These are phyloP conservation scores for Silurus aristotelis DNA, from an alignment of 2,797 vertebrate species.

Conservation along the genomic window DNA sequence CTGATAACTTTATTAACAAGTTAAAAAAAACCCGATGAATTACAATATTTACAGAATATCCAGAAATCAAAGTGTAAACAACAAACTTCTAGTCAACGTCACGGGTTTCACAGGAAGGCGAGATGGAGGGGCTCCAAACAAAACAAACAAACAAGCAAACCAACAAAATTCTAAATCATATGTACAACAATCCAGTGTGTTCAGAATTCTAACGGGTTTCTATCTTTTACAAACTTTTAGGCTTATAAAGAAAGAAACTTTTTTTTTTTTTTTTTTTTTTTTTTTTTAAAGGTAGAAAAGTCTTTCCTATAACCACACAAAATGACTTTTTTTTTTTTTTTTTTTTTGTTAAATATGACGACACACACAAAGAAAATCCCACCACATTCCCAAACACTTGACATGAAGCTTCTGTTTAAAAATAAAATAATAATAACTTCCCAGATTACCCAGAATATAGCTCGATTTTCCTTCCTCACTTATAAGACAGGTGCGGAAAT, in stretches of 20 bases:
- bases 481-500: constrained; percentile 58
- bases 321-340: constrained; percentile 62
- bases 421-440: neutral
- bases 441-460: constrained; percentile 55
- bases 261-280: constrained; percentile 42
- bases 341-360: constrained; percentile 60
- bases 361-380: constrained; percentile 68
- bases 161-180: constrained; percentile 73
- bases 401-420: constrained; percentile 61
- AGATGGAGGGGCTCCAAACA: constrained; percentile 73
- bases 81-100: constrained; percentile 86
- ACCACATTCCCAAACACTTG: constrained; percentile 77
- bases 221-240: constrained; percentile 66
- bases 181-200: constrained; percentile 86
- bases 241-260: constrained; percentile 60
- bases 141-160: constrained; percentile 67
- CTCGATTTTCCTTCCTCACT: constrained; percentile 57
- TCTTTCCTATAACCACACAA: constrained; percentile 66
- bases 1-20: constrained; percentile 99
- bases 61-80: constrained; percentile 94
- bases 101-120: constrained; percentile 83
- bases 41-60: constrained; percentile 99
- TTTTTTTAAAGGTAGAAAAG: constrained; percentile 65
- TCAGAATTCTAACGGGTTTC: constrained; percentile 67
- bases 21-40: constrained; percentile 99